Conservation (phyloP, 2,888 invertebrate genomes). For the Euplexia lucipara region DNA sequence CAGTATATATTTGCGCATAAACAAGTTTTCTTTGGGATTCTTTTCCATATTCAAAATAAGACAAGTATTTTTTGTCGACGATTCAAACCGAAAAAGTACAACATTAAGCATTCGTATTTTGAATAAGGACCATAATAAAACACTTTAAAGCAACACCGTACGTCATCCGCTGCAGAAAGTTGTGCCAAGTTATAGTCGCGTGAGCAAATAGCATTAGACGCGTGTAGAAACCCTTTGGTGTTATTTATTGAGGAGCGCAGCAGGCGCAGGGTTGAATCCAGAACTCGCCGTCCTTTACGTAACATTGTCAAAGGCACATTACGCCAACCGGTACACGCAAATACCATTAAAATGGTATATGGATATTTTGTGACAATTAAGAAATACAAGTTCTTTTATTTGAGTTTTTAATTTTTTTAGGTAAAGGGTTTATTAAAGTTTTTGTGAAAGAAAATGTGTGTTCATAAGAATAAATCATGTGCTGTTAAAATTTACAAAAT, state of each 20-base stretch:
- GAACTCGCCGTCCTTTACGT: slow-evolving; percentile 63
- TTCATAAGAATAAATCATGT: slow-evolving; percentile 8
- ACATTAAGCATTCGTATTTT: not conserved
- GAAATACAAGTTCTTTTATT: slow-evolving; percentile 46
- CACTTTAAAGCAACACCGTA: slow-evolving; percentile 41
- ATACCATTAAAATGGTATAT: slow-evolving; percentile 65
- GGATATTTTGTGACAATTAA: slow-evolving; percentile 61
- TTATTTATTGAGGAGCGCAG: slow-evolving; percentile 85
- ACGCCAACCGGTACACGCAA: slow-evolving; percentile 64
- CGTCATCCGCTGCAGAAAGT: slow-evolving; percentile 75
- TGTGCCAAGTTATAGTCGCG: slow-evolving; percentile 79
- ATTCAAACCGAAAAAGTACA: not conserved
- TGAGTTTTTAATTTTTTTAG: slow-evolving; percentile 14
- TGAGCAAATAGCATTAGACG: slow-evolving; percentile 83
- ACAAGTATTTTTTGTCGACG: no score
- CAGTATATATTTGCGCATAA: not conserved
- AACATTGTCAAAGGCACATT: slow-evolving; percentile 69
- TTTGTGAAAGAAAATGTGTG: not conserved
- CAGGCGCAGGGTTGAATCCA: slow-evolving; percentile 69
- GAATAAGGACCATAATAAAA: slow-evolving; percentile 19
- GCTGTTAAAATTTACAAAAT: not conserved
- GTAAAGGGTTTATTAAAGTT: slow-evolving; percentile 21
- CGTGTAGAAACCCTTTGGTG: slow-evolving; percentile 83
- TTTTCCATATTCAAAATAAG: no score
- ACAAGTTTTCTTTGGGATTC: not conserved